Evolutionary conservation across 2,113 vertebrate genomes (phyloP), one percentile per base, ranked within the genome.

Genomic region (Alces alces): DNA sequence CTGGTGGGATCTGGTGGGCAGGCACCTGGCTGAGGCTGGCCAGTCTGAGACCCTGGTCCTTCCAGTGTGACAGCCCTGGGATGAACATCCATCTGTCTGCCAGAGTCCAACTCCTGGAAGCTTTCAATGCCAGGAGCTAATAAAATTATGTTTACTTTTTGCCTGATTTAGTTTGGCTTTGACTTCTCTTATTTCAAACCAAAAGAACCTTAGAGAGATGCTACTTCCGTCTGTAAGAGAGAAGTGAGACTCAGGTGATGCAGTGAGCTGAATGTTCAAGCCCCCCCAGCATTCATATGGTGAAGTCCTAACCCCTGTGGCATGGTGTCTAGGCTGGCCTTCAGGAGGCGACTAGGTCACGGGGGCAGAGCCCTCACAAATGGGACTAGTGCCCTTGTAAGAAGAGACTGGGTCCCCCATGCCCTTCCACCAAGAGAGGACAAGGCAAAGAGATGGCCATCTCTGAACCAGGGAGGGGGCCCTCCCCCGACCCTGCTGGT

Each of bases 361-460:
- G n/a, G n/a, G 50, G 82, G 54, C 23, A 3, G 54, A 39, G 54
- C n/a, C 54, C 82, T 84, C 54, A 57, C 5, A 0, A 54, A 19
- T 1, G 61, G 86, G 47, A 17, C 11, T 28, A 70, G 47, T 2
- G n/a, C 10, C 60, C n/a, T 50, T 54, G 25, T 17, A 36, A 36
- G 50, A 36, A 19, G 47, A 36, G 47, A 27, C 13, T 13, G 61
- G 23, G 25, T 52, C 86, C 64, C 86, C 28, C 45, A 7, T 5
- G 9, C 0, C 23, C 33, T 88, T 70, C 47, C 0, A 1, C n/a
- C 0, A 3, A 9, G 45, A 28, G 61, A 52, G 47, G 61, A 27
- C 54, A 39, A 25, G 7, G 82, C n/a, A 10, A 6, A 52, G n/a
- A 84, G n/a, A 27, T 10, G 52, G 52, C 52, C 23, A 1, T 39